phyloP scores from a whole-genome alignment of 2,888 invertebrate species.

The Malacosoma neustria region DNA sequence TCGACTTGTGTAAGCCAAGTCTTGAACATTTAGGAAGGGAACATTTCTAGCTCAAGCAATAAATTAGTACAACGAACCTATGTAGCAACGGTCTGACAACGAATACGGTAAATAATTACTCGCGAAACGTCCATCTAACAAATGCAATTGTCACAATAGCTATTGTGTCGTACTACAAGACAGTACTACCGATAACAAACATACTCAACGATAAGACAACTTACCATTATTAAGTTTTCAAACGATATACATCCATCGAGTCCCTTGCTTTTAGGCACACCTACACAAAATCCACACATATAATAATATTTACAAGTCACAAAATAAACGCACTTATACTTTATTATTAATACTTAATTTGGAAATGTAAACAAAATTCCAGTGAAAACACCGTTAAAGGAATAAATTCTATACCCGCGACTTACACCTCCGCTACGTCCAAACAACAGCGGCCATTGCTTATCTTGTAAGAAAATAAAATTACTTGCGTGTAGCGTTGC shows the following conservation, averaged over 20 bases:
- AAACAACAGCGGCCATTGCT: slow-evolving; percentile 31
- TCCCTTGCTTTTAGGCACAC: slow-evolving; percentile 28
- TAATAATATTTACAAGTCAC: slow-evolving; percentile 28
- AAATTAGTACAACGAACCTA: slow-evolving; percentile 19
- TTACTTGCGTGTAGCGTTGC: too few relatives aligned
- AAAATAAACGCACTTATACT: slow-evolving; percentile 25
- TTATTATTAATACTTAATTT: slow-evolving; percentile 14
- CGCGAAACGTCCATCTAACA: neutral
- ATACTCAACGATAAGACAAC: slow-evolving; percentile 20
- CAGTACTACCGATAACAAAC: slow-evolving; percentile 7
- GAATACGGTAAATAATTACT: neutral
- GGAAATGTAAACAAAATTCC: slow-evolving; percentile 19
- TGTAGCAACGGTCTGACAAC: slow-evolving; percentile 1
- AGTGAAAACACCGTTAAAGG: slow-evolving; percentile 19
- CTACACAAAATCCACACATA: slow-evolving; percentile 33
- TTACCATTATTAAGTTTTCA: slow-evolving; percentile 54
- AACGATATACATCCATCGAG: slow-evolving; percentile 29
- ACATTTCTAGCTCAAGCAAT: slow-evolving; percentile 18
- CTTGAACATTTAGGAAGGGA: slow-evolving; percentile 29
- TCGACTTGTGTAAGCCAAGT: too few relatives aligned
- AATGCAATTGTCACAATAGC: neutral
- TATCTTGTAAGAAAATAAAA: too few relatives aligned
- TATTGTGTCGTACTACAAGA: neutral
- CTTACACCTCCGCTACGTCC: slow-evolving; percentile 24
- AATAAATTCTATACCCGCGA: slow-evolving; percentile 22